These are phyloP conservation scores for Chironomus tepperi DNA, from an alignment of 1,140 invertebrate genomes.

Conservation along the genomic window DNA sequence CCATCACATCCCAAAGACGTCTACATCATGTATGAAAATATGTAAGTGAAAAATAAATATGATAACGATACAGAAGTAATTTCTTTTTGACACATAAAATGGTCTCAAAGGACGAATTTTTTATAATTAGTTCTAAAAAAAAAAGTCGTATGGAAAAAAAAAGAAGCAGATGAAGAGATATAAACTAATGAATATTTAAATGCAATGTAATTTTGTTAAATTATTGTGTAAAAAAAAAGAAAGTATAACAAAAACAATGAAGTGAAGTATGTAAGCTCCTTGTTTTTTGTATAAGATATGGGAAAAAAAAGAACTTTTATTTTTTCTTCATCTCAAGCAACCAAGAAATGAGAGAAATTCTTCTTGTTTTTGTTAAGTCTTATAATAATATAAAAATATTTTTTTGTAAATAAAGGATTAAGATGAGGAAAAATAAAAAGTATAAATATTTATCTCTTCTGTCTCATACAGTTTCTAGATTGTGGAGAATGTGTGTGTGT, in stretches of 20 bases:
- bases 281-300: slow-evolving; percentile 6
- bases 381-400: slow-evolving; percentile 1
- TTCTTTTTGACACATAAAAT: background rate
- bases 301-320: background rate
- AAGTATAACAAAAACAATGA: background rate
- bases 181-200: background rate
- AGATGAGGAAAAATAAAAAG: no score
- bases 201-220: slow-evolving; percentile 24
- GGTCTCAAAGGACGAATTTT: slow-evolving; percentile 19
- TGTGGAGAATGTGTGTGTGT: no score
- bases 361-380: background rate
- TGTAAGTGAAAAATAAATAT: no score
- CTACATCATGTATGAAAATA: no score
- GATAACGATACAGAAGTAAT: no score
- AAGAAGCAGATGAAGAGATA: background rate
- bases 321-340: background rate
- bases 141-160: background rate
- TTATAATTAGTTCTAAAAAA: slow-evolving; percentile 19
- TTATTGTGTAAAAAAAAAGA: slow-evolving; percentile 20
- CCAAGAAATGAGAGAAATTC: background rate
- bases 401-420: background rate
- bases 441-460: no score
- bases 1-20: no score
- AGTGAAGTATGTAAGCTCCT: background rate
- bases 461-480: no score